Evolutionary conservation across 2,113 vertebrate species (phyloP), one percentile per base, ranked within the genome.

Genomic region (Hystrix cristata): DNA sequence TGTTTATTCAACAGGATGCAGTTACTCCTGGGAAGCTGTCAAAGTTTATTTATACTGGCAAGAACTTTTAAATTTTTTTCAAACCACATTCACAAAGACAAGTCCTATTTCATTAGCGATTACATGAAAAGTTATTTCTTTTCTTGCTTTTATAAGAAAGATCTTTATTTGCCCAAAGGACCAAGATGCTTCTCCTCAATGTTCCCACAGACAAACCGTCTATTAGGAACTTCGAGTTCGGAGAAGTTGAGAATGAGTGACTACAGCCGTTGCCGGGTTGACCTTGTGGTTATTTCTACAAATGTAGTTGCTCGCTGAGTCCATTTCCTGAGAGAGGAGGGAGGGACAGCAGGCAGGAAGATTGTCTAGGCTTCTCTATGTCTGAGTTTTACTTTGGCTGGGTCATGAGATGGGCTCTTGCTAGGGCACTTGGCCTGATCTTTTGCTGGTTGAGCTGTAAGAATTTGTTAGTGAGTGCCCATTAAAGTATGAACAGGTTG

Each of bases 1-100:
- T 76, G 82, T 93, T 97, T 96, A 96, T 85, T 82, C 93, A 85
- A 91, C 64, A 88, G 90, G 71, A 87, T 88, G 78, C 3, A 7
- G 21, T 95, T 74, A 53, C 71, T 96, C 86, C 76, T 95, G 76
- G 80, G 34, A 95, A 94, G 76, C 60, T 82, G 46, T 92, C 59
- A 95, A 59, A 4, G 5, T 87, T 79, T 95, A 85, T 81, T 92
- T 89, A 96, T 31, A 38, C 43, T 91, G 87, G 64, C 80, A 43
- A 88, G 18, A 83, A 84, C 31, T 91, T 88, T 51, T 29, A 3
- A 55, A 3, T 76, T 13, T 23, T 55, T 87, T 53, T 69, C 9
- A 74, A 65, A 67, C 7, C 27, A 88, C 57, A 62, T 60, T 79
- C 16, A 88, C 76, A 79, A 9, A 79, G 48, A 90, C 29, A 51